Evolutionary conservation across 2,888 invertebrate species (phyloP).

Genomic region (Limnephilus marmoratus): DNA sequence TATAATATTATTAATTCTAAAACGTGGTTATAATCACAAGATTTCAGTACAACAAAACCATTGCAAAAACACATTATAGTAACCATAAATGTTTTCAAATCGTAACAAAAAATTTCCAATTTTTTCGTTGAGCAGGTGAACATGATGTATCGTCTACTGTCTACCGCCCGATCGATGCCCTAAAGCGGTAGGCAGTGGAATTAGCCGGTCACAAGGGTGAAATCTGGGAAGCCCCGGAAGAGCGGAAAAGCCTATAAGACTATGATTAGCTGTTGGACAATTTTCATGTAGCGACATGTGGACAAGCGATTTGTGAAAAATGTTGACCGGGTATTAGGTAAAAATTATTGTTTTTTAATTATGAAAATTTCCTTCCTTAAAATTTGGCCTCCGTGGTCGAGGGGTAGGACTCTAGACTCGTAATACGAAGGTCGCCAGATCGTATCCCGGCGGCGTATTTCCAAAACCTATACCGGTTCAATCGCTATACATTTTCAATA

Average conservation of each 20-base stretch:
- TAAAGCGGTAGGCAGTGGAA: not conserved
- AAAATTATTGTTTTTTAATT: not conserved
- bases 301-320: not conserved
- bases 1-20: too few species aligned
- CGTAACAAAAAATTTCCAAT: not conserved
- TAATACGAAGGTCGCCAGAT: too few species aligned
- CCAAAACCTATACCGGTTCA: too few species aligned
- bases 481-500: too few species aligned
- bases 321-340: not conserved
- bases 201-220: not conserved
- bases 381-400: too few species aligned
- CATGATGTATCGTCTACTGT: not conserved
- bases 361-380: too few species aligned
- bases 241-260: conserved; percentile 12
- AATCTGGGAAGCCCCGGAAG: conserved; percentile 23
- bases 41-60: too few species aligned
- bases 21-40: too few species aligned
- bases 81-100: too few species aligned
- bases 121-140: not conserved
- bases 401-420: too few species aligned
- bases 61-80: too few species aligned
- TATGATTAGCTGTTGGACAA: not conserved
- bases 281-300: not conserved
- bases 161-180: not conserved
- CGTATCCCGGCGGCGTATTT: too few species aligned